phyloP scores from a whole-genome alignment of 2,113 vertebrate genomes.

The Neomonachus schauinslandi region DNA sequence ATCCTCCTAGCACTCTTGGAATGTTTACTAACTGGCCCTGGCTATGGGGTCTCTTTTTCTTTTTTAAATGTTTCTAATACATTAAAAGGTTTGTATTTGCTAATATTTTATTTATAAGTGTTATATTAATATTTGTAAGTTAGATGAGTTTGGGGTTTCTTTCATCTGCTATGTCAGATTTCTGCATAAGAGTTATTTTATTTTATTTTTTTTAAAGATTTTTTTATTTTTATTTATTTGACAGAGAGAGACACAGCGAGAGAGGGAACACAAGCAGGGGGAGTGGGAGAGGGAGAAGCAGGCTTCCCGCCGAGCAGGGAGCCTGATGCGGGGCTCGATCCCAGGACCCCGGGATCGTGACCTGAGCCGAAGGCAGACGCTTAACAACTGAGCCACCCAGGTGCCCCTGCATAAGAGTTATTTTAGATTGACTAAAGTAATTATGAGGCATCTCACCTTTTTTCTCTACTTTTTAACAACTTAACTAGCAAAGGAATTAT shows the following conservation, averaged over 20 bases:
- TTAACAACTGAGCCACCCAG: no score
- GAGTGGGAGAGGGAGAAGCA: no score
- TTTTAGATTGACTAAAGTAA: constrained; percentile 5
- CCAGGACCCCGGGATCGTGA: no score
- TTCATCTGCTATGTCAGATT: neutral
- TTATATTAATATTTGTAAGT: neutral
- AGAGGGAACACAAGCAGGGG: no score
- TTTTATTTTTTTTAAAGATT: no score
- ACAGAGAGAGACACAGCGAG: no score
- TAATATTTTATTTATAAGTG: neutral
- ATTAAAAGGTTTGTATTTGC: neutral
- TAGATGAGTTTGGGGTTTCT: neutral
- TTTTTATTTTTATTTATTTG: no score
- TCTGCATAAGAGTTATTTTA: neutral
- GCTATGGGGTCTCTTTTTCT: neutral
- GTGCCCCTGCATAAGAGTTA: neutral
- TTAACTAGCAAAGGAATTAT: neutral
- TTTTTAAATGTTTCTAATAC: neutral
- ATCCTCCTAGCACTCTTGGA: neutral
- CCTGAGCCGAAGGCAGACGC: no score
- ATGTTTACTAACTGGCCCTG: neutral
- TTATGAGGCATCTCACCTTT: neutral
- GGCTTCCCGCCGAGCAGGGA: no score
- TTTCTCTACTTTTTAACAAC: neutral
- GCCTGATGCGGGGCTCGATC: no score